Percentiles rank a stretch among this genome's conserved stretches.
phyloP scores from a whole-genome alignment of 2,888 invertebrate genomes.

The Synergus itoensis region DNA sequence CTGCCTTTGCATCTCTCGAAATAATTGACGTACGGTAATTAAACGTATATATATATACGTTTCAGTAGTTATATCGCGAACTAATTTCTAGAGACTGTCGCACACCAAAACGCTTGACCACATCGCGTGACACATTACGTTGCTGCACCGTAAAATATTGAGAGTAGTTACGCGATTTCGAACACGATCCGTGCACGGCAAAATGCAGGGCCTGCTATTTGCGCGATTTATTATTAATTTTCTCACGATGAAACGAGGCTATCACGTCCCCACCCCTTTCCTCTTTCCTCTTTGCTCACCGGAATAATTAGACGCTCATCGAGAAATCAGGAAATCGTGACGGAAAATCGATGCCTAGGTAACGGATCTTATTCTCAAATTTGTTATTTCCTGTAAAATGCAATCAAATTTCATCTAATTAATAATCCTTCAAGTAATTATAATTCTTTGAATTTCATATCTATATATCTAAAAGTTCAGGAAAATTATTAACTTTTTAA shows the following conservation, averaged over 20 bases:
- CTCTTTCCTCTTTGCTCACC: background rate
- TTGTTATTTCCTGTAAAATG: background rate
- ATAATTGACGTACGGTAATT: slow-evolving; percentile 13
- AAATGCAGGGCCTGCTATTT: slow-evolving; percentile 53
- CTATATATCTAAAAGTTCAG: too few relatives aligned
- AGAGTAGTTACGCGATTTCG: slow-evolving; percentile 61
- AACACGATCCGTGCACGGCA: slow-evolving; percentile 56
- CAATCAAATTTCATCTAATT: background rate
- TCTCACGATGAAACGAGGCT: slow-evolving; percentile 50
- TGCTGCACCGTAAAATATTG: slow-evolving; percentile 68
- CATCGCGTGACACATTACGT: slow-evolving; percentile 55
- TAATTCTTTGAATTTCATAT: too few relatives aligned
- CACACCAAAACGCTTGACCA: slow-evolving; percentile 60
- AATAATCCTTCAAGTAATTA: too few relatives aligned
- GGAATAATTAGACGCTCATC: slow-evolving; percentile 19
- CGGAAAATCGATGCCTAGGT: background rate
- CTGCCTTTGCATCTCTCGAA: slow-evolving; percentile 15
- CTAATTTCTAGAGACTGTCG: slow-evolving; percentile 52
- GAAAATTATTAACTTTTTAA: too few relatives aligned
- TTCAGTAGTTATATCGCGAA: slow-evolving; percentile 46
- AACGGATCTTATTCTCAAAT: background rate
- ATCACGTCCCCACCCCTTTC: background rate
- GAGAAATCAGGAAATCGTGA: slow-evolving; percentile 31
- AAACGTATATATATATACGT: slow-evolving; percentile 39
- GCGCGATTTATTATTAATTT: slow-evolving; percentile 62